phyloP scores from a whole-genome alignment of 2,888 invertebrate genomes.

The Eretmocerus hayati region DNA sequence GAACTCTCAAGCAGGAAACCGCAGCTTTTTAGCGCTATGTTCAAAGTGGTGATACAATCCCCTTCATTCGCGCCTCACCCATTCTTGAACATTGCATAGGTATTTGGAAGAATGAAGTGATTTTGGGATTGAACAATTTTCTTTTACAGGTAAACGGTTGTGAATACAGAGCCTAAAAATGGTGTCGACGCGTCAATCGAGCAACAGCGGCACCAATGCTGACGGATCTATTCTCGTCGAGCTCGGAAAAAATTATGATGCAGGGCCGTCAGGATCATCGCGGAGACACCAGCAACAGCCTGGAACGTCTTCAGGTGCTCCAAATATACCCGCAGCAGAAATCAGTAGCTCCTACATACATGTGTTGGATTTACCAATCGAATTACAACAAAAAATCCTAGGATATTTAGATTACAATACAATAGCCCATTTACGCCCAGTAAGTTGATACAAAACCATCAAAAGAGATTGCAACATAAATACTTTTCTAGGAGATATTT shows the following conservation, averaged over 20 bases:
- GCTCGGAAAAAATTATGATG: constrained; percentile 30
- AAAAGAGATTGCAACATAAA: too few species aligned
- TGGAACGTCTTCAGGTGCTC: constrained; percentile 2
- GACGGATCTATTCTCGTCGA: constrained; percentile 38
- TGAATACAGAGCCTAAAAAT: constrained; percentile 40
- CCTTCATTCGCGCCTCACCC: too few species aligned
- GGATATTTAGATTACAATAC: constrained; percentile 68
- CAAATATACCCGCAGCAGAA: constrained; percentile 4
- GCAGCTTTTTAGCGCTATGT: too few species aligned
- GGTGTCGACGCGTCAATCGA: constrained; percentile 54
- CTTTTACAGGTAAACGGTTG: too few species aligned
- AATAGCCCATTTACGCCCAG: constrained; percentile 71
- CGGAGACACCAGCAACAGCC: constrained; percentile 23
- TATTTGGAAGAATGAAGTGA: too few species aligned
- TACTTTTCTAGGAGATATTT: constrained; percentile 4
- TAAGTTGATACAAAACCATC: constrained; percentile 50
- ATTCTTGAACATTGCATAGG: too few species aligned
- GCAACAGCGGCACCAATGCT: constrained; percentile 46
- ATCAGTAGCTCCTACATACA: constrained; percentile 26
- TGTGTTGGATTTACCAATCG: constrained; percentile 70
- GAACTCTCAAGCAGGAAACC: too few species aligned
- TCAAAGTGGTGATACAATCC: too few species aligned
- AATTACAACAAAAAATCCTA: constrained; percentile 74
- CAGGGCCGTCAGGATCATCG: constrained; percentile 29
- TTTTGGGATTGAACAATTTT: too few species aligned